Base-by-base conservation (phyloP, 2,797 vertebrate genomes). In the Macropodus opercularis region DNA sequence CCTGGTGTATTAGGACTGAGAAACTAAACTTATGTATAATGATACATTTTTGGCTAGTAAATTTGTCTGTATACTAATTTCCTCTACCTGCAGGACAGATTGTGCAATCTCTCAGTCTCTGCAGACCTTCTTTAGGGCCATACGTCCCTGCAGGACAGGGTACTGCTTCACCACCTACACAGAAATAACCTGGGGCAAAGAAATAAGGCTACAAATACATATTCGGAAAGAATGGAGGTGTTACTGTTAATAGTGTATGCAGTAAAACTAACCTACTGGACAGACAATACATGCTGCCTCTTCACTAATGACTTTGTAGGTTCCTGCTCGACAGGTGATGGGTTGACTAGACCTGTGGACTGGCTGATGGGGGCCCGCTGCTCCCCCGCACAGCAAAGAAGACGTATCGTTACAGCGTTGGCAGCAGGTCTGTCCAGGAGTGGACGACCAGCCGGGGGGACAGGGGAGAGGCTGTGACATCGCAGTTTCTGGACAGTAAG, bases 141-240 rank as follows among this genome's bases (percentile, higher is more conserved):
- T 91, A 96, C 36, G 79, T 95, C 64, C 94, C 92, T 23, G 88
- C 85, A 47, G 90, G 93, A 79, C 94, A 95, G 0, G 85, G 90
- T 14, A 79, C 24, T 11, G 81, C 67, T 7, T 84, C 63, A 34
- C 89, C 90, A 52, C 83, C 86, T 14, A 86, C 74, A 63, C 92
- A 95, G 79, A 93, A 95, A 81, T 93, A 83, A 72, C 94, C 95
- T 96, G 21, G 5, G 4, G 9, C 2, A 8, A 53, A 58, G 31
- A 71, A 42, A 63, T 46, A 29, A 17, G 52, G 23, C n/a, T 12
- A 31, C 10, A 53, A 26, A 53, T 34, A 17, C n/a, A 48, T 41
- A 32, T n/a, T 31, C 18, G 3, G 14, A 7, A 21, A 23, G 18
- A 56, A 35, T 17, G 10, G 6, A 34, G 56, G 50, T 15, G 24